These are phyloP conservation scores for Brotula barbata DNA, from an alignment of 2,797 vertebrate genomes.

Conservation along the genomic window DNA sequence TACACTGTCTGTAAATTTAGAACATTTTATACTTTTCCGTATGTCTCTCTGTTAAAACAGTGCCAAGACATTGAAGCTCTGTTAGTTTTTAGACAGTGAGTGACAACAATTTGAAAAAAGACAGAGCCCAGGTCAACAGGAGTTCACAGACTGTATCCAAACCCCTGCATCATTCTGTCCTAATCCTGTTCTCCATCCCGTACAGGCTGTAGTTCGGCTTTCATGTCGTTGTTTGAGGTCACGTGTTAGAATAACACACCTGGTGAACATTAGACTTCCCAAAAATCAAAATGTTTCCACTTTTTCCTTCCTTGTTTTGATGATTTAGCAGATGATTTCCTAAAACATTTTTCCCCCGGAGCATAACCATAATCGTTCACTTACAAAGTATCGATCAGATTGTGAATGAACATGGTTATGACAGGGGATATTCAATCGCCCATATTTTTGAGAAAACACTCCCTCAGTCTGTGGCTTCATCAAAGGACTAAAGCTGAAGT, in stretches of 20 bases:
- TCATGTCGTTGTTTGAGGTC: neutral
- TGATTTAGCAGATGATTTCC: conserved; percentile 5
- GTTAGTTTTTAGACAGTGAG: too few relatives aligned
- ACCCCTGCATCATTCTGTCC: conserved; percentile 3
- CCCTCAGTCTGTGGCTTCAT: conserved; percentile 2
- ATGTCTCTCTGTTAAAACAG: too few relatives aligned
- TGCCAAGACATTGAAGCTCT: too few relatives aligned
- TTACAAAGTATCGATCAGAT: neutral
- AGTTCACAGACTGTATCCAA: too few relatives aligned
- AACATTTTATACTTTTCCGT: too few relatives aligned
- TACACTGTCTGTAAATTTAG: conserved; percentile 11
- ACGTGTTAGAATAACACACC: conserved; percentile 3
- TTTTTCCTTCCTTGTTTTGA: neutral
- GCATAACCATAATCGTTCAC: conserved; percentile 8
- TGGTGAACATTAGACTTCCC: neutral
- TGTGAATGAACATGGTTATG: neutral
- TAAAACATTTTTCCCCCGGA: neutral
- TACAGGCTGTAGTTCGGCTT: neutral
- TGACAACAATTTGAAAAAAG: too few relatives aligned
- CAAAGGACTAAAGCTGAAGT: neutral
- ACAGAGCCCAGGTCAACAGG: too few relatives aligned
- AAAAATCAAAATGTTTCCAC: too few relatives aligned
- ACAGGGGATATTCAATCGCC: neutral
- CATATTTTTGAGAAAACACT: neutral
- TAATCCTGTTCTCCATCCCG: conserved; percentile 11